Evolutionary conservation across 2,797 vertebrate species (phyloP), one percentile per base, ranked within the genome.

Genomic region (Onychomys leucogaster): DNA sequence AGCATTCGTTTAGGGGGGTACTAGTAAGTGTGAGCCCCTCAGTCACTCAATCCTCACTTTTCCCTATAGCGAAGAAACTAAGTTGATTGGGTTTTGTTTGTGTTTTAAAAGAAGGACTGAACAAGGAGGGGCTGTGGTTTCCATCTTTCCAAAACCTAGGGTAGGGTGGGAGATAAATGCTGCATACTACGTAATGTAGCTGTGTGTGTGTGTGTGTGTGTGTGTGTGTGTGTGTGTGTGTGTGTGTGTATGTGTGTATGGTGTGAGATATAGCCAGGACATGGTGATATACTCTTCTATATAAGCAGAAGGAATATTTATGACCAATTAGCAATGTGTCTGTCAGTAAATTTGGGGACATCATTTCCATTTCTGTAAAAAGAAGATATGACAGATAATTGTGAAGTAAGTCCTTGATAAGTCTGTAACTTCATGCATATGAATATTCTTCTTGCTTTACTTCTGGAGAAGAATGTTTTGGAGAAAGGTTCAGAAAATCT

Each of bases 371-470:
- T 91, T 91, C 9, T 55, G 8, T 81, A 49, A 91, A 89, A 87
- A 65, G 8, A 78, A 96, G 23, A 73, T 11, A 6, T 91, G 95
- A 89, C n/a, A 75, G 3, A 89, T 92, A 86, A 85, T 82, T 90
- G 14, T 76, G 84, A 43, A 37, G 46, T 86, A 43, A 43, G 7
- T 81, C 65, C 96, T 37, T 52, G 75, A 78, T 46, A 80, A 61
- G 10, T 41, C 27, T 84, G 16, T 34, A 65, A 81, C 3, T 76
- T 37, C 46, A 1, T 19, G 6, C 52, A 12, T 78, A 61, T 91
- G 19, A 41, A 57, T 81, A 75, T 83, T 78, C 4, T 73, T 14
- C 16, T 17, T 55, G 12, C 65, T 84, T 91, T 81, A 57, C 3
- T 91, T 65, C 12, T 69, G 46, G 23, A 81, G 73, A 80, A 80